Conservation (phyloP, 2,113 vertebrate species). For the Pitta sordida region DNA sequence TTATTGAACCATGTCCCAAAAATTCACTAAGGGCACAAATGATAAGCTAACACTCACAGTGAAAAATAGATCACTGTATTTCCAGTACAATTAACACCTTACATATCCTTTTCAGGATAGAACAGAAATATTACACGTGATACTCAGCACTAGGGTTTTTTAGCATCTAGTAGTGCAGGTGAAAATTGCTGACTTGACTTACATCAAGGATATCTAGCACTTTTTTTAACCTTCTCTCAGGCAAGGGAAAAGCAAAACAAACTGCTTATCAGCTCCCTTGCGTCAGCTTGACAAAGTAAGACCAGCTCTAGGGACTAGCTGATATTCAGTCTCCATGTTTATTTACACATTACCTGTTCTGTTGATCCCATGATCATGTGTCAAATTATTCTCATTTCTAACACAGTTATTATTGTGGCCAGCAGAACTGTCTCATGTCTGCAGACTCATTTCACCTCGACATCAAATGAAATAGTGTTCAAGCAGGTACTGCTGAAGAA, state of each 20-base stretch:
- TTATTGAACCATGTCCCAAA: constrained; percentile 4
- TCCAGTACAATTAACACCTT: background rate
- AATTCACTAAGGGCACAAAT: background rate
- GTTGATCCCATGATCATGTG: background rate
- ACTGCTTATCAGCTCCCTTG: too few species aligned
- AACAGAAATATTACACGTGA: background rate
- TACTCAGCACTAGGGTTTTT: background rate
- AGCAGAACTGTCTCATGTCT: background rate
- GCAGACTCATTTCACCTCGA: background rate
- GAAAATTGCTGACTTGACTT: background rate
- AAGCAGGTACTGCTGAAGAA: background rate
- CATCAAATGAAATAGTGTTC: background rate
- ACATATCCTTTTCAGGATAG: background rate
- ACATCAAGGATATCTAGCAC: background rate
- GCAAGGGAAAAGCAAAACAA: background rate
- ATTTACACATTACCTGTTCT: background rate
- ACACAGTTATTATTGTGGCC: background rate
- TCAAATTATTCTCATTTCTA: background rate
- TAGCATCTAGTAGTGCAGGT: background rate
- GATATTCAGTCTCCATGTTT: background rate
- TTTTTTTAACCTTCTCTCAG: background rate
- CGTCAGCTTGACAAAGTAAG: background rate
- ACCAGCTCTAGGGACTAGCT: background rate
- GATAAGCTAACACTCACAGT: background rate
- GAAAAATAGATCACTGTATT: background rate